Evolutionary conservation across 2,797 vertebrate species (phyloP).

Genomic region (Eleutherodactylus coqui): DNA sequence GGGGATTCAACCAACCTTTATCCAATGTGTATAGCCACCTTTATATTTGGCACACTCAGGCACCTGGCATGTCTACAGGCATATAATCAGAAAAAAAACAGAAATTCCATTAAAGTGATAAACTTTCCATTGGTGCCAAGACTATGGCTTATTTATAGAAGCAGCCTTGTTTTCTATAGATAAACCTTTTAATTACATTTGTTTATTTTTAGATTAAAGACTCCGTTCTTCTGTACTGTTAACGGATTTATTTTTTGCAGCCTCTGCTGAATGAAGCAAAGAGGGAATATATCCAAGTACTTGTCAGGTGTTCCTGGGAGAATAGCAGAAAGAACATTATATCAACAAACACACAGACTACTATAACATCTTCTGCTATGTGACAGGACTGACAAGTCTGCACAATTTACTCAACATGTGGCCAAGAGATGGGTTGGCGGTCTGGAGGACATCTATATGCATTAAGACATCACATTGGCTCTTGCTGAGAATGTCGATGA

Average conservation of each 20-base stretch:
- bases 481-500: background rate
- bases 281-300: background rate
- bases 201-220: constrained; percentile 21
- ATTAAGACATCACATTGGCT: background rate
- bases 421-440: background rate
- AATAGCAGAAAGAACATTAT: constrained; percentile 1
- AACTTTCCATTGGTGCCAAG: background rate
- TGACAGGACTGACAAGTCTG: constrained; percentile 15
- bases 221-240: background rate
- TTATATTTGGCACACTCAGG: background rate
- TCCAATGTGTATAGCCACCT: no score
- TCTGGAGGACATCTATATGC: background rate
- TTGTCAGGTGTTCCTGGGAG: constrained; percentile 9
- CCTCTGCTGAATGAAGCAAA: background rate
- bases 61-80: background rate
- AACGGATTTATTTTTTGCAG: constrained; percentile 16
- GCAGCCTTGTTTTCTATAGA: background rate
- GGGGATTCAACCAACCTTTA: no score
- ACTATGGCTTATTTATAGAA: constrained; percentile 7
- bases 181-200: constrained; percentile 29
- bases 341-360: constrained; percentile 18
- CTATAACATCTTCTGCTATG: constrained; percentile 14
- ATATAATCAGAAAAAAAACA: background rate
- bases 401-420: background rate
- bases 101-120: background rate